These are phyloP conservation scores for Pseudomyrmex dendroicus DNA, from an alignment of 1,140 invertebrate species.

Conservation along the genomic window DNA sequence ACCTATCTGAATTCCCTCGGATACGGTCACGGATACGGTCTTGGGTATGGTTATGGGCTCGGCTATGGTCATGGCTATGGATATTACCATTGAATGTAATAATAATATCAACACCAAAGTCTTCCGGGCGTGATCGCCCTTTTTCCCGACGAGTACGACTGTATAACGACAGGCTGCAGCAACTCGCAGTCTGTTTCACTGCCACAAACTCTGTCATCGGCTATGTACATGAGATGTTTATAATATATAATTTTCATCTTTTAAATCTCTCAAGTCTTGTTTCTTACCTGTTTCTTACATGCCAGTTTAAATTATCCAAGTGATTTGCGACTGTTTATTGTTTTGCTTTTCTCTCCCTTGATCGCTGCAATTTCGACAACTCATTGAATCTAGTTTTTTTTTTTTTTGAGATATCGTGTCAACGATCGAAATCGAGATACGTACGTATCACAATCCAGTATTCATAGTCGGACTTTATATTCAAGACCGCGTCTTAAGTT, in stretches of 20 bases:
- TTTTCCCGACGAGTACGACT: neutral
- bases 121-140: neutral
- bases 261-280: slow-evolving; percentile 13
- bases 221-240: slow-evolving; percentile 45
- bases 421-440: too few species aligned
- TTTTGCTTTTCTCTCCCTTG: neutral
- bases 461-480: too few species aligned
- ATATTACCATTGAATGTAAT: slow-evolving; percentile 50
- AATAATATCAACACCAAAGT: neutral
- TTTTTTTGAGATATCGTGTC: too few species aligned
- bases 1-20: slow-evolving; percentile 7
- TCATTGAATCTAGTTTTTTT: neutral
- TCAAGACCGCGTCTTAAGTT: too few species aligned
- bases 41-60: slow-evolving; percentile 52
- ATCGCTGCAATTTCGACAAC: neutral
- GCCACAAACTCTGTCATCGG: slow-evolving; percentile 41
- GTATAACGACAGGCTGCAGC: neutral
- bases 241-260: slow-evolving; percentile 42
- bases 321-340: neutral
- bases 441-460: too few species aligned
- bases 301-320: too few species aligned
- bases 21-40: slow-evolving; percentile 61
- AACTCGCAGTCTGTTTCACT: neutral
- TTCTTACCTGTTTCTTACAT: neutral
- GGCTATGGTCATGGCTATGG: slow-evolving; percentile 71